phyloP scores from a whole-genome alignment of 2,113 vertebrate genomes.

The Prionailurus viverrinus region DNA sequence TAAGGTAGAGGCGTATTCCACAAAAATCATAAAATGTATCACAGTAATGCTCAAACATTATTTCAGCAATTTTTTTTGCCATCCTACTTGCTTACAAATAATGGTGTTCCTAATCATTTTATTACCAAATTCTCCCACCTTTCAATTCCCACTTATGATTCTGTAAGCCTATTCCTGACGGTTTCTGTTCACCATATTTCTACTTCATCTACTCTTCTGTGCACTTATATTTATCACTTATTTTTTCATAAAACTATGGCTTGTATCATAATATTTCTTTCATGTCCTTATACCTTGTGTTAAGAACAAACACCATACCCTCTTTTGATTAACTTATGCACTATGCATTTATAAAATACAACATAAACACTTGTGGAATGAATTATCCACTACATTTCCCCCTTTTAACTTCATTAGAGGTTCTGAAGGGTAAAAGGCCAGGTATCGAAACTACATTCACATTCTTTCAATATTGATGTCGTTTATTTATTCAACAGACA shows the following conservation, averaged over 20 bases:
- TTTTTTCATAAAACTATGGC: not conserved
- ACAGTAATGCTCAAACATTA: not conserved
- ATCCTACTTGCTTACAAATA: not conserved
- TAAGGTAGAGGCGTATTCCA: not conserved
- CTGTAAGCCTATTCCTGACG: not conserved
- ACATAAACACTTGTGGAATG: not conserved
- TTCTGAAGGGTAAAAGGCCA: not conserved
- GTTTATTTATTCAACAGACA: not conserved
- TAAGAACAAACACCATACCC: not conserved
- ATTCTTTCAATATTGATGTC: not conserved
- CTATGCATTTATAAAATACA: not conserved
- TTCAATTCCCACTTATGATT: not conserved
- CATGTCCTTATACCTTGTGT: not conserved
- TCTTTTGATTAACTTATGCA: not conserved
- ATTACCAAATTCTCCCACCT: not conserved
- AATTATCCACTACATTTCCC: not conserved
- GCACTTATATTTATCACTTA: constrained; percentile 23
- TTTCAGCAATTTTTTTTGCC: not conserved
- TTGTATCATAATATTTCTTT: not conserved
- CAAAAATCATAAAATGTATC: not conserved
- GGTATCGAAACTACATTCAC: not conserved
- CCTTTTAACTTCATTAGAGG: not conserved
- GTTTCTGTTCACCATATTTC: not conserved
- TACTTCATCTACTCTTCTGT: not conserved
- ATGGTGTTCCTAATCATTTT: not conserved